Base-by-base conservation (phyloP, 2,888 invertebrate genomes). In the Lysandra coridon region DNA sequence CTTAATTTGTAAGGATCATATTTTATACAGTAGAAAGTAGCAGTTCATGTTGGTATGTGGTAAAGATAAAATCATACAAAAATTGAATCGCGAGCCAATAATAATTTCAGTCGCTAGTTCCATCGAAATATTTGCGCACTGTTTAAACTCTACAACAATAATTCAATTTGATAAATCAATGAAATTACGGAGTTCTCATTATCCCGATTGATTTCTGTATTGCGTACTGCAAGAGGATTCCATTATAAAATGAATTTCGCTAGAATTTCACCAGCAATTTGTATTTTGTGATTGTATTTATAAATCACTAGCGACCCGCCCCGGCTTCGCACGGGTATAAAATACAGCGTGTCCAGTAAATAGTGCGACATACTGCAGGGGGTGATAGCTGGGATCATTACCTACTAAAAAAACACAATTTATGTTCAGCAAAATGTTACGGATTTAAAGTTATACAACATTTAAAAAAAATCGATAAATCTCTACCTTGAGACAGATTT, bases 191-290 rank as follows among this genome's bases (percentile, higher is more conserved):
- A 74, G 74, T 17, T 10, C 40, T 74, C 44, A 74, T 74, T 44
- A 74, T 73, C 78, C 76, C 75, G 60, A 79, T 40, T 79, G 78
- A 78, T 79, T 79, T 80, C 69, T 69, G 44, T 44, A 74, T 74
- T 74, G 74, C 33, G 23, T 44, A 44, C 44, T 10, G 44, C 44
- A 40, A 44, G 74, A 74, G n/a, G 74, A 74, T 44, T 74, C 44
- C 74, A 74, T 44, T 74, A 44, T 44, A 44, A 44, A 74, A 44
- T 74, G 3, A 74, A 74, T 44, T 74, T 74, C 44, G 44, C 44
- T 44, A 74, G 40, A 7, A 44, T 74, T 44, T 74, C 33, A 12
- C 5, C 33, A 14, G 33, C 33, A 33, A 37, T 69, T 69, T 37
- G 33, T 69, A 69, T 33, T 57, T 69, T 69, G 33, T 37, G 33